Base-by-base conservation (phyloP, 2,113 vertebrate species). In the Pseudopodoces humilis region DNA sequence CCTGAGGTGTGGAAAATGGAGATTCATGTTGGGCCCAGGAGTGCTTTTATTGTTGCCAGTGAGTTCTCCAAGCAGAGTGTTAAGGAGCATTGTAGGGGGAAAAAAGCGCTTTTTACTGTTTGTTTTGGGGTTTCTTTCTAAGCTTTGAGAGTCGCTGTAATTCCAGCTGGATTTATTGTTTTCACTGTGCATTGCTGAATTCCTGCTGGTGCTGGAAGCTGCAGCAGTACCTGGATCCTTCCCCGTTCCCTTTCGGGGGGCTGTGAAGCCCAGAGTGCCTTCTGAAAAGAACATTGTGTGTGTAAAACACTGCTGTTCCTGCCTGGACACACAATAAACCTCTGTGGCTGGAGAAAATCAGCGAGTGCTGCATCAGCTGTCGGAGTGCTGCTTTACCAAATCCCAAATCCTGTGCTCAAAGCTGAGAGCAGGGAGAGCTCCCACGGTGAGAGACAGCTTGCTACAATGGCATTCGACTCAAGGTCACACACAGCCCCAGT, bases 351-450 rank as follows among this genome's bases (percentile, higher is more conserved):
- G 22, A 93, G 90, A 70, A 77, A 83, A 83, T 90, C 21, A 52
- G 76, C 10, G 76, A 90, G 68, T 75, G 90, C 94, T 96, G 92
- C 83, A 80, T 83, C 90, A 95, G 85, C 85, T 88, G 43, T 25
- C 85, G 7, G 39, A 82, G 90, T 12, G 90, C 85, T 71, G 88
- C 71, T 92, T 78, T 67, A 8, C 76, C 83, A 63, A 86, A 90
- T 76, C 90, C 71, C 30, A 96, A 90, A 25, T 46, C 13, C 76
- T 83, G 88, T 18, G 84, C 87, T 95, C 75, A 28, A 46, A 70
- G 47, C 14, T 46, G 22, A 15, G 16, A 35, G 21, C 68, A 63
- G 69, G 52, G 64, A 70, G 80, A 64, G 11, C 76, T 83, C 88
- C 90, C 60, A 13, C 1, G 1, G 90, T 24, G 87, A 81, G 76